A percentile compares a stretch with the other conserved stretches of the same genome.
These are phyloP conservation scores for Nudaria mundana DNA, from an alignment of 2,888 invertebrate species.

Conservation along the genomic window DNA sequence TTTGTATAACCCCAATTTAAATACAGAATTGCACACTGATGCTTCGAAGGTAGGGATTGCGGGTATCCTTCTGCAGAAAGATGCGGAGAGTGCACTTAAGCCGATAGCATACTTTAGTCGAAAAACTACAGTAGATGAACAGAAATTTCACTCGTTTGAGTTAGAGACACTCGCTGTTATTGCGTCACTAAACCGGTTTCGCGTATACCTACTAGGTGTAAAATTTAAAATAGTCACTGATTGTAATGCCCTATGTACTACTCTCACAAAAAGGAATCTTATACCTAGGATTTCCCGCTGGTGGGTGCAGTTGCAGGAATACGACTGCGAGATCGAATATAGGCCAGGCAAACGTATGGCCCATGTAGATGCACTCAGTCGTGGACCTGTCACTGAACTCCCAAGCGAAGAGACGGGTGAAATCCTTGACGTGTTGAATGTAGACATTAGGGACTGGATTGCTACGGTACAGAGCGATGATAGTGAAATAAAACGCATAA, in stretches of 20 bases:
- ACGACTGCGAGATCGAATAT: too few species aligned
- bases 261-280: neutral
- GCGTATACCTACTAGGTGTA: neutral
- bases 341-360: slow-evolving; percentile 26
- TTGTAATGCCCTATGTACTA: neutral
- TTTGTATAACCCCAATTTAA: too few species aligned
- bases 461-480: slow-evolving; percentile 6
- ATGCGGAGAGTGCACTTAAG: too few species aligned
- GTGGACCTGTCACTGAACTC: slow-evolving; percentile 8
- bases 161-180: too few species aligned
- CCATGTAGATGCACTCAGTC: slow-evolving; percentile 40
- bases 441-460: slow-evolving; percentile 5
- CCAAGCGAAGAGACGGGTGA: neutral
- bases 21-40: too few species aligned
- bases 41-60: too few species aligned
- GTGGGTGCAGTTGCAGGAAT: too few species aligned
- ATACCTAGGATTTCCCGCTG: slow-evolving; percentile 4
- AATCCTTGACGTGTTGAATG: neutral
- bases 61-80: too few species aligned
- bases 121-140: too few species aligned
- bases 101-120: too few species aligned
- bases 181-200: neutral
- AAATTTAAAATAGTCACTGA: too few species aligned
- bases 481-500: slow-evolving; percentile 5
- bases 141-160: too few species aligned